These are phyloP conservation scores for Actinopyga echinites DNA, from an alignment of 53 echinoderm and acorn worm species.

Conservation along the genomic window DNA sequence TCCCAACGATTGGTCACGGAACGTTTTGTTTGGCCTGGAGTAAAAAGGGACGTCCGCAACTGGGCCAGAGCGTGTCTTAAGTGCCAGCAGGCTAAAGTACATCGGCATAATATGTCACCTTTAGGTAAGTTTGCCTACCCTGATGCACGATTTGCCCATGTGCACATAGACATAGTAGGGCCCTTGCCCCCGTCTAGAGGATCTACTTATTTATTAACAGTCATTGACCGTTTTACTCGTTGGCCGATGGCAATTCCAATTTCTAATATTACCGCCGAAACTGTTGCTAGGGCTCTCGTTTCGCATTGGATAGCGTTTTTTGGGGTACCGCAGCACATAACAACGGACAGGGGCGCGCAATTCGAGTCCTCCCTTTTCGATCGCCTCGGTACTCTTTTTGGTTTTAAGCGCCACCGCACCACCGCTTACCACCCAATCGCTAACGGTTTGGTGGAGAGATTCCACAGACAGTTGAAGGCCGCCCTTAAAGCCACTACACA, in stretches of 20 bases:
- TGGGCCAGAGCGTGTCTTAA: constrained; percentile 55
- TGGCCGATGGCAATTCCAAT: constrained; percentile 70
- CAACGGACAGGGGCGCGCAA: constrained; percentile 63
- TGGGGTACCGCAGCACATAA: constrained; percentile 49
- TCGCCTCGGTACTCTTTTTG: constrained; percentile 25
- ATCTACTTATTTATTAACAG: constrained; percentile 45
- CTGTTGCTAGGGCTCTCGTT: constrained; percentile 57
- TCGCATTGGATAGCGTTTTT: constrained; percentile 54
- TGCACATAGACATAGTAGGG: constrained; percentile 62
- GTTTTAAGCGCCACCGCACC: constrained; percentile 49
- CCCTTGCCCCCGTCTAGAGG: constrained; percentile 57
- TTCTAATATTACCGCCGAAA: constrained; percentile 60
- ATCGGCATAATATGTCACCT: constrained; percentile 60
- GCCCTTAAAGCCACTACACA: constrained; percentile 54
- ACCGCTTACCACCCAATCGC: constrained; percentile 63
- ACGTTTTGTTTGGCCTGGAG: constrained; percentile 62
- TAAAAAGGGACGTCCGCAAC: constrained; percentile 51
- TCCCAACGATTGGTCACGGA: constrained; percentile 44
- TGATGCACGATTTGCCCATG: constrained; percentile 55
- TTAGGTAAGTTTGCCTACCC: constrained; percentile 41
- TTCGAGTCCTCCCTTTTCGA: constrained; percentile 61
- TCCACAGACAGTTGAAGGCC: constrained; percentile 58
- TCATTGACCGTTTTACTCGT: constrained; percentile 55
- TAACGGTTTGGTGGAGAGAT: constrained; percentile 57
- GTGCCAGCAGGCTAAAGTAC: constrained; percentile 58